Conservation (phyloP, 1,140 invertebrate species). For the Drosophila bocki region DNA sequence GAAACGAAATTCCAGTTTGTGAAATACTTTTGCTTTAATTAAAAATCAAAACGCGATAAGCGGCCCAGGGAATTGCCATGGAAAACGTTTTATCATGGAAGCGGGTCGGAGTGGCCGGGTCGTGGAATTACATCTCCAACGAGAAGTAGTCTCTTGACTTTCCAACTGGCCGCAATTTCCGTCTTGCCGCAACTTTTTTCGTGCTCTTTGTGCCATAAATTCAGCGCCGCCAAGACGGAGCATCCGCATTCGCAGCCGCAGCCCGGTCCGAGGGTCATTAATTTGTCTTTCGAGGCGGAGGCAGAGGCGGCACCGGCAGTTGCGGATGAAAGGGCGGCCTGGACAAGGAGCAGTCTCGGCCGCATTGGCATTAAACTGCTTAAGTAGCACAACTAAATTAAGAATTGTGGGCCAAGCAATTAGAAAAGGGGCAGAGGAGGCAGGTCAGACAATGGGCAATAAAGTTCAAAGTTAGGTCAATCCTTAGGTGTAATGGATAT, state of each 20-base stretch:
- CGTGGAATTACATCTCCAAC: slow-evolving; percentile 37
- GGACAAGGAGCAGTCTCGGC: slow-evolving; percentile 25
- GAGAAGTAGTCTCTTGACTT: slow-evolving; percentile 65
- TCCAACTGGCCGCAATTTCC: slow-evolving; percentile 70
- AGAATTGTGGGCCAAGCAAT: slow-evolving; percentile 68
- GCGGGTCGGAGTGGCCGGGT: not conserved
- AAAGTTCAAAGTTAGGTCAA: slow-evolving; percentile 62
- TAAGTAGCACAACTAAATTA: slow-evolving; percentile 83
- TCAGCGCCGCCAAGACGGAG: slow-evolving; percentile 68
- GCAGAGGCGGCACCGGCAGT: not conserved
- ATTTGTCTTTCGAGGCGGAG: slow-evolving; percentile 67
- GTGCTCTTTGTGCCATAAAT: slow-evolving; percentile 60
- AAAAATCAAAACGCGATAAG: slow-evolving; percentile 81
- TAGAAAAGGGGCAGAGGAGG: slow-evolving; percentile 28
- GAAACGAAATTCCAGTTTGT: slow-evolving; percentile 68
- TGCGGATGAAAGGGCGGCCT: slow-evolving; percentile 9
- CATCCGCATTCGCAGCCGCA: slow-evolving; percentile 45
- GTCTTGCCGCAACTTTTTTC: slow-evolving; percentile 59
- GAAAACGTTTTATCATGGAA: slow-evolving; percentile 43
- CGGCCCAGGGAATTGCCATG: slow-evolving; percentile 42
- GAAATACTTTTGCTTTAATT: slow-evolving; percentile 77
- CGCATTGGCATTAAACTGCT: slow-evolving; percentile 71
- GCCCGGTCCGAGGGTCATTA: slow-evolving; percentile 67
- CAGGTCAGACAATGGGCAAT: slow-evolving; percentile 33
- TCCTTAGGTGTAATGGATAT: slow-evolving; percentile 41